Evolutionary conservation across 2,888 invertebrate species (phyloP).

Genomic region (Pyralis farinalis): DNA sequence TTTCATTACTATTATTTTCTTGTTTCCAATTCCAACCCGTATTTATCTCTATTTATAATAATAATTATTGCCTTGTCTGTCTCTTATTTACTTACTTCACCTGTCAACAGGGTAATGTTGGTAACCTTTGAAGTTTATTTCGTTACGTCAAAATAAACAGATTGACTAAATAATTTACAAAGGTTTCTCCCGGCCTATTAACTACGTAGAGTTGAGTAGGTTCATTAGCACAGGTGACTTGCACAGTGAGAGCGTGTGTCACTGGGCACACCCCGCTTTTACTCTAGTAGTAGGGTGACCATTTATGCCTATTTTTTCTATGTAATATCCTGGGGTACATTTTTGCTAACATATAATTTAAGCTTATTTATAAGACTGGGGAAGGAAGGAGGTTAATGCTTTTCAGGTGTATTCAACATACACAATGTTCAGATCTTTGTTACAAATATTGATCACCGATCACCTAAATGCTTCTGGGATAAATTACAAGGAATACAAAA

Average conservation of each 20-base stretch:
- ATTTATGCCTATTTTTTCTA: too few relatives aligned
- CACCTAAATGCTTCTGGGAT: too few relatives aligned
- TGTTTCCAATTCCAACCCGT: not conserved
- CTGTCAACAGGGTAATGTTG: constrained; percentile 27
- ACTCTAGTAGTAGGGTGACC: constrained; percentile 12
- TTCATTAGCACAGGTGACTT: constrained; percentile 74
- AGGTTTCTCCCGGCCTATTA: constrained; percentile 31
- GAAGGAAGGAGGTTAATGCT: too few relatives aligned
- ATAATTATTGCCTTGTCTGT: not conserved
- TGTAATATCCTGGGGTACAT: too few relatives aligned
- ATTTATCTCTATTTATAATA: not conserved
- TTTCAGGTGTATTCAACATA: too few relatives aligned
- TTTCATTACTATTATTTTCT: too few relatives aligned
- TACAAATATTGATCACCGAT: too few relatives aligned
- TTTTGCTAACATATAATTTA: too few relatives aligned
- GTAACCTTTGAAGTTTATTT: constrained; percentile 38
- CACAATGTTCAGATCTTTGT: too few relatives aligned
- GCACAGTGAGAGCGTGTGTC: constrained; percentile 54
- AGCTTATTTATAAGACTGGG: too few relatives aligned
- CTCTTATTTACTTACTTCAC: not conserved
- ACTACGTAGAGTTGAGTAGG: constrained; percentile 41
- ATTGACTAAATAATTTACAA: constrained; percentile 60
- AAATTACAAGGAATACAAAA: too few relatives aligned
- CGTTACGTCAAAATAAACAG: constrained; percentile 56
- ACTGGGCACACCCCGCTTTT: constrained; percentile 39